Evolutionary conservation across 2,888 invertebrate genomes (phyloP).

Genomic region (Meteorus cinctellus): DNA sequence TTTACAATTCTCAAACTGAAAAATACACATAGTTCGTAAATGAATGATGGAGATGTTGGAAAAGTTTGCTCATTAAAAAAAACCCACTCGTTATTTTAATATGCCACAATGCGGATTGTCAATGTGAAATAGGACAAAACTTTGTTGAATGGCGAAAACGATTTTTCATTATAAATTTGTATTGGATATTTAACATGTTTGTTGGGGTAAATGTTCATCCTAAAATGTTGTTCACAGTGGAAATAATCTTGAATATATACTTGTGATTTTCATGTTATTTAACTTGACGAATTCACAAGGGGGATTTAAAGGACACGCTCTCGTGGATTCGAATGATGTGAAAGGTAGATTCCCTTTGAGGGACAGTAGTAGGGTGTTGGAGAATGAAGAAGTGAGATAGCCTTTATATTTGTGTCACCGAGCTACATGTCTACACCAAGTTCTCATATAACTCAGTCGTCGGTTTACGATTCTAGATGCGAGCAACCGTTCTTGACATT

Average conservation of each 20-base stretch:
- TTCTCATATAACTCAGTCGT: slow-evolving; percentile 27
- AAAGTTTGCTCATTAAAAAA: slow-evolving; percentile 14
- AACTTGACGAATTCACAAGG: slow-evolving; percentile 25
- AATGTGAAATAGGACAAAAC: background rate
- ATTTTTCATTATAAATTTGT: background rate
- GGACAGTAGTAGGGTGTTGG: background rate
- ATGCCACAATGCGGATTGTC: background rate
- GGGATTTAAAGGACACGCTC: slow-evolving; percentile 41
- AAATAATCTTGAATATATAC: background rate
- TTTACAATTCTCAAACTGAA: background rate
- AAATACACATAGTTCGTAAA: background rate
- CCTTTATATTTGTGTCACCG: slow-evolving; percentile 1
- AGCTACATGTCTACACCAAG: slow-evolving; percentile 11
- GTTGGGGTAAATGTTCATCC: background rate
- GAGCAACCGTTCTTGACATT: slow-evolving; percentile 5
- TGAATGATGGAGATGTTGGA: background rate
- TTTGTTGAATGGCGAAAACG: background rate
- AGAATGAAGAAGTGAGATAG: background rate
- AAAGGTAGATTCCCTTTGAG: slow-evolving; percentile 8
- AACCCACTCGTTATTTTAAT: background rate
- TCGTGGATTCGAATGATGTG: slow-evolving; percentile 38
- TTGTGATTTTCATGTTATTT: slow-evolving; percentile 7
- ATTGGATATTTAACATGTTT: background rate
- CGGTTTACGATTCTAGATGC: slow-evolving; percentile 25
- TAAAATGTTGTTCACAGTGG: background rate